Evolutionary conservation across 1,140 invertebrate genomes (phyloP).

Genomic region (Bombus breviceps): DNA sequence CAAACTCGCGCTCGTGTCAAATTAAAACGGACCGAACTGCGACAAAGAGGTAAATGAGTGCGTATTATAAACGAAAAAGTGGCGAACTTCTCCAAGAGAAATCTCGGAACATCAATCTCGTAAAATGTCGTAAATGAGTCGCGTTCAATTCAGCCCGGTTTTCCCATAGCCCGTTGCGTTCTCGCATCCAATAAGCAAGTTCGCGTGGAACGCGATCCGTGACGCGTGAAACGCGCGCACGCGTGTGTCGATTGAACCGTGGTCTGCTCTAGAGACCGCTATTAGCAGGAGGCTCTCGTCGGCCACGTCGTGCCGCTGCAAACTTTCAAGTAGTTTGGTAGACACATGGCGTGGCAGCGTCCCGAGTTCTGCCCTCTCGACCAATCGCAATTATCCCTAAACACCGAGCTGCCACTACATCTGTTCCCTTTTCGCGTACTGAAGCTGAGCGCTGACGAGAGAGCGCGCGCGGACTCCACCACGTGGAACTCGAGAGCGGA

Average conservation of each 20-base stretch:
- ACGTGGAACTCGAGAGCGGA: constrained; percentile 26
- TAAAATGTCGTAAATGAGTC: neutral
- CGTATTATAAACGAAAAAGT: too few relatives aligned
- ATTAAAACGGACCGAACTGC: neutral
- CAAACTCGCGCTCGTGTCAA: neutral
- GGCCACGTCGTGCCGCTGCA: constrained; percentile 19
- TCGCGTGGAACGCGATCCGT: constrained; percentile 18
- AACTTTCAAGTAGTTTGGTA: constrained; percentile 66
- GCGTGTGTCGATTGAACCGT: neutral
- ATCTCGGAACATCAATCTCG: neutral
- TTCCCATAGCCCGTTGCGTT: neutral
- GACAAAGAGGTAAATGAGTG: neutral
- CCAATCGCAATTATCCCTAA: constrained; percentile 66
- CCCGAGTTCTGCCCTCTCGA: constrained; percentile 51
- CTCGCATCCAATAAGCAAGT: neutral
- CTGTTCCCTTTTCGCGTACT: constrained; percentile 54
- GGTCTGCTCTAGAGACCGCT: constrained; percentile 22
- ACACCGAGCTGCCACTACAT: constrained; percentile 51
- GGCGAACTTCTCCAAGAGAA: neutral
- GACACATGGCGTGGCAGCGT: constrained; percentile 52
- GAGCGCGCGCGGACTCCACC: neutral
- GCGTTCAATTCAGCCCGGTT: neutral
- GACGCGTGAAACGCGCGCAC: constrained; percentile 33
- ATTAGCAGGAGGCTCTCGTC: constrained; percentile 46
- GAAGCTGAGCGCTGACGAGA: neutral